Percentiles rank a stretch among this genome's conserved stretches.
Conservation (phyloP, 35 echinoderm and acorn worm genomes). For the Patiria miniata region DNA sequence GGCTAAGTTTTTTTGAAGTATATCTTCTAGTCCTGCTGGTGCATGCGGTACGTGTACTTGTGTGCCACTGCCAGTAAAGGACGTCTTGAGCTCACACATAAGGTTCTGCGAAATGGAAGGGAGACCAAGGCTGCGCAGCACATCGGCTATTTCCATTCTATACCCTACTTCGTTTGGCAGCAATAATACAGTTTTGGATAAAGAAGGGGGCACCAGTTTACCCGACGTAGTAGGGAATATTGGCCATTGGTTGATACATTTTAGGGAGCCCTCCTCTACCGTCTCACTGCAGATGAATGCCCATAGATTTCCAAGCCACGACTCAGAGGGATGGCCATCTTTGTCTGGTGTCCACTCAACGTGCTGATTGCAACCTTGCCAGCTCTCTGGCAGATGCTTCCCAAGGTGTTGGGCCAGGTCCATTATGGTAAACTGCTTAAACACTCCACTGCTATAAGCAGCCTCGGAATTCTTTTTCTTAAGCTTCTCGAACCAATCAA, state of each 20-base stretch:
- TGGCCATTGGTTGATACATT: neutral
- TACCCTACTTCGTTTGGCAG: neutral
- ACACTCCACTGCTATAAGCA: slow-evolving; percentile 9
- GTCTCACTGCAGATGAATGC: neutral
- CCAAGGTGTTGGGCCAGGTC: neutral
- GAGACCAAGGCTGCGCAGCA: neutral
- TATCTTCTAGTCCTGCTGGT: neutral
- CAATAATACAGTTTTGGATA: slow-evolving; percentile 26
- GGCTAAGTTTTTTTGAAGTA: slow-evolving; percentile 9
- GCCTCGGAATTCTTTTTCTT: neutral
- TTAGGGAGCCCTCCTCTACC: neutral
- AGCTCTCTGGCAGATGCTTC: slow-evolving; percentile 5
- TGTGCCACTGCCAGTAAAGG: neutral
- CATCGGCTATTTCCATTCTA: neutral
- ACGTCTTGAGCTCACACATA: neutral
- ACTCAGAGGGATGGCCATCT: neutral
- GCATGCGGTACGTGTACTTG: neutral
- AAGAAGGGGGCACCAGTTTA: slow-evolving; percentile 12
- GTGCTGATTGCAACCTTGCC: slow-evolving; percentile 19
- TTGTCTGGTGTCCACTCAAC: slow-evolving; percentile 15
- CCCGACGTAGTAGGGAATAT: slow-evolving; percentile 19
- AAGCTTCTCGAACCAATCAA: neutral
- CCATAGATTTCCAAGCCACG: slow-evolving; percentile 22
- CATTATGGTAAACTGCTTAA: slow-evolving; percentile 26
- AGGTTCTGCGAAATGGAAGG: neutral